Conservation (phyloP, 2,888 invertebrate genomes). For the Ypsolopha sequella region DNA sequence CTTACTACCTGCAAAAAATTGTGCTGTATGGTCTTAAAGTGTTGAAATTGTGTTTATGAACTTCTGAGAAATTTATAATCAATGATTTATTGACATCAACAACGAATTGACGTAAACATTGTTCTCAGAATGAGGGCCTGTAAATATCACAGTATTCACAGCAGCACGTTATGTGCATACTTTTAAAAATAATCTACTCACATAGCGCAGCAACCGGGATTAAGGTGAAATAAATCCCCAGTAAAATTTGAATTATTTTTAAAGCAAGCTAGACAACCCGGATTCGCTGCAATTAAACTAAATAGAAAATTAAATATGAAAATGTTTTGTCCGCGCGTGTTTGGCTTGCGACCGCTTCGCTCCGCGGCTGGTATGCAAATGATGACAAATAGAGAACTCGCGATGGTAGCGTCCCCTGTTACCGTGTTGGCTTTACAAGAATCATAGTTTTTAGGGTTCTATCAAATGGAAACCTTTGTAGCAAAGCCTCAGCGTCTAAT, state of each 20-base stretch:
- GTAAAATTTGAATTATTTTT: constrained; percentile 6
- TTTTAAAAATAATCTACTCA: not conserved
- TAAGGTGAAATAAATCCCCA: not conserved
- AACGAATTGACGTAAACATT: too few species aligned
- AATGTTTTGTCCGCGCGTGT: constrained; percentile 36
- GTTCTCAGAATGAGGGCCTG: too few species aligned
- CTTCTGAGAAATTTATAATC: too few species aligned
- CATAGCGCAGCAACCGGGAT: not conserved
- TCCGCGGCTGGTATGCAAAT: constrained; percentile 46
- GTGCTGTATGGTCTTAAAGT: too few species aligned
- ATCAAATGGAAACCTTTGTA: too few species aligned
- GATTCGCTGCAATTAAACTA: constrained; percentile 54
- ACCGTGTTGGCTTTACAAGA: not conserved
- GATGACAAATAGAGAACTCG: constrained; percentile 31
- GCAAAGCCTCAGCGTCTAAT: too few species aligned
- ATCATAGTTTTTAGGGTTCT: not conserved
- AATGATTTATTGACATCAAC: too few species aligned
- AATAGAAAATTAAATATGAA: constrained; percentile 60
- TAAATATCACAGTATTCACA: too few species aligned
- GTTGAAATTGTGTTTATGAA: too few species aligned
- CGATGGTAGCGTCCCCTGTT: constrained; percentile 11
- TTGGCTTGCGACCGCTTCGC: constrained; percentile 18
- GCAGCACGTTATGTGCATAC: too few species aligned
- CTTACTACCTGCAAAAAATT: too few species aligned
- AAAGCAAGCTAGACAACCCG: constrained; percentile 24